Evolutionary conservation across 2,888 invertebrate genomes (phyloP), one percentile per base, ranked within the genome.

Genomic region (Mythimna impura): DNA sequence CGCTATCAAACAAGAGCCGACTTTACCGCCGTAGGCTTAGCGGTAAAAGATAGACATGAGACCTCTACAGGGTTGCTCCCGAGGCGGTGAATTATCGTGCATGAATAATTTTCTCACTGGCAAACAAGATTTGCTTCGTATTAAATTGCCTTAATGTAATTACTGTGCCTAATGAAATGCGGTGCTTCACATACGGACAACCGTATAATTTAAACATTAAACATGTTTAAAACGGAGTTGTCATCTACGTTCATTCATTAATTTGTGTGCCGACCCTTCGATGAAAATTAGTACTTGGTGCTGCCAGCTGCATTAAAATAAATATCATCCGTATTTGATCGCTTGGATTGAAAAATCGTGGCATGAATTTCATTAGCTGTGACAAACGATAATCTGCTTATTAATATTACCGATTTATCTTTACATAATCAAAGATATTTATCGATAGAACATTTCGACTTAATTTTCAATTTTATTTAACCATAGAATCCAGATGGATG

Each of bases 41-140:
- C 93, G 94, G 95, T 92, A 94, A 94, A 96, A 95, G 95, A 96
- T 95, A 95, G 95, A 95, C 95, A 95, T 87, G 93, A 89, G 89
- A 88, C 90, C 86, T 86, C 88, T 88, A 85, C 89, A 95, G 94
- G 95, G 95, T 86, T 94, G 94, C 91, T 88, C 92, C 88, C 78
- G 87, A 87, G 89, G 89, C 91, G 84, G 81, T 87, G 85, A 92
- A 91, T 92, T 91, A 92, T 90, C 86, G 88, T 85, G 81, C 89
- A 87, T 91, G 91, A 91, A 92, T 93, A 92, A 92, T 93, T 89
- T 92, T 90, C 89, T 88, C 87, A 88, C 88, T 89, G 86, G 84
- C 85, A 90, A 91, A 93, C 89, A 86, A 91, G 91, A 89, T 89
- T 86, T 83, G 88, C 87, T 86, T 88, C 84, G 84, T 90, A 91